Percentiles rank a stretch among this genome's conserved stretches.
Evolutionary conservation across 2,113 vertebrate genomes (phyloP).

Genomic region (Neolamprologus longior): DNA sequence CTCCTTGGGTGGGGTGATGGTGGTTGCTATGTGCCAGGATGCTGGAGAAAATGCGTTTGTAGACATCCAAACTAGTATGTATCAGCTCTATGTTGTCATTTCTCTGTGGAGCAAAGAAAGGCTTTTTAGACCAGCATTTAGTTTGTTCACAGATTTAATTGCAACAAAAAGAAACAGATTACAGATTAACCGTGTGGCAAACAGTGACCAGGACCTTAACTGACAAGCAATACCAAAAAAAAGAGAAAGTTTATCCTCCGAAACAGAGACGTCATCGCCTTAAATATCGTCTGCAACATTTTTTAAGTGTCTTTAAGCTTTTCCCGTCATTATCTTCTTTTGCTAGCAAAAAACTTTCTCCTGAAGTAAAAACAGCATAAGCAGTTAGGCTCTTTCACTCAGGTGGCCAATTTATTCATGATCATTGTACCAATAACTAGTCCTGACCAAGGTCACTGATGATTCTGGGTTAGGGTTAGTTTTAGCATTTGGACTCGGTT

Average conservation of each 20-base stretch:
- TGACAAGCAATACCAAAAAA: not conserved
- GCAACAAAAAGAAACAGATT: not conserved
- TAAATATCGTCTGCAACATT: not conserved
- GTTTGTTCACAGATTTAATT: not conserved
- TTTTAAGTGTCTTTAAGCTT: not conserved
- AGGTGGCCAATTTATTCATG: not conserved
- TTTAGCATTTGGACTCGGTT: not conserved
- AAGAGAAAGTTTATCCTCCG: not conserved
- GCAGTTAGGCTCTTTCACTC: not conserved
- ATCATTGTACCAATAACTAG: not conserved
- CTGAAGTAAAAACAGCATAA: not conserved
- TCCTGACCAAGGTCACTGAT: not conserved
- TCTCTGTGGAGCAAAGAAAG: not conserved
- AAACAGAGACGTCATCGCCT: not conserved
- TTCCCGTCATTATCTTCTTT: not conserved
- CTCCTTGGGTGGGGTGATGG: not conserved
- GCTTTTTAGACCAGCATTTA: not conserved
- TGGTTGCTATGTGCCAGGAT: not conserved
- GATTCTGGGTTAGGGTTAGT: not conserved
- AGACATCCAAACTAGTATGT: conserved; percentile 39
- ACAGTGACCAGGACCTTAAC: not conserved
- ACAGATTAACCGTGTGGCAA: not conserved
- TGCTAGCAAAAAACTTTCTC: not conserved
- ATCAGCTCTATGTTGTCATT: not conserved
- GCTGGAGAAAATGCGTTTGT: conserved; percentile 27